Base-by-base conservation (phyloP, 2,113 vertebrate genomes). In the Sardina pilchardus region DNA sequence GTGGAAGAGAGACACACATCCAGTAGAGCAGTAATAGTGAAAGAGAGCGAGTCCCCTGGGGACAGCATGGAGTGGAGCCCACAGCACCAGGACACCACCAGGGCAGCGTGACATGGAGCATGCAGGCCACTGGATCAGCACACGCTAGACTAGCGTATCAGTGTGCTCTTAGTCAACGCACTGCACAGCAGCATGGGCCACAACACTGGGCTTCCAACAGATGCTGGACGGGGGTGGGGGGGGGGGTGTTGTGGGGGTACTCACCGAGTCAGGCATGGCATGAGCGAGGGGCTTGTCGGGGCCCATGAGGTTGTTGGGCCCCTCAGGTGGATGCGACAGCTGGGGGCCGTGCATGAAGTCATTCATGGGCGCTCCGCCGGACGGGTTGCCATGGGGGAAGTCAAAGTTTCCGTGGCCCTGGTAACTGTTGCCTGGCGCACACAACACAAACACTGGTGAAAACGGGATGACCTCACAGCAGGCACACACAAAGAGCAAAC, bases 331-430 rank as follows among this genome's bases (percentile, higher is more conserved):
- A 89, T 99, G 98, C 19, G 98, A 99, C 84, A 99, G 96, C 93
- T 99, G 98, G 53, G 98, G 98, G 36, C 96, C 97, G 0, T 99
- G 98, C 96, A 99, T 99, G 95, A 99, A 99, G 95, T 99, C 98
- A 39, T 95, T 99, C 96, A 99, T 97, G 59, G 98, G 97, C 4
- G 97, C 97, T 83, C 97, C 97, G 75, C 96, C 95, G 1, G 93
- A 91, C 0, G 97, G 96, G 92, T 97, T 98, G 92, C 97, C 96
- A 0, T 99, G 98, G 0, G 98, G 97, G 91, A 99, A 99, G 95
- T 99, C 98, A 89, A 99, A 99, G 94, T 95, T 99, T 89, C 96
- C 97, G 48, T 99, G 98, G 90, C 96, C 95, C 93, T 98, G 98
- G 94, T 99, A 99, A 94, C 90, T 98, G 95, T 98, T 99, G 92